A percentile compares a stretch with the other conserved stretches of the same genome.
Conservation (phyloP, 1,140 invertebrate genomes). For the Coenobita brevimanus region DNA sequence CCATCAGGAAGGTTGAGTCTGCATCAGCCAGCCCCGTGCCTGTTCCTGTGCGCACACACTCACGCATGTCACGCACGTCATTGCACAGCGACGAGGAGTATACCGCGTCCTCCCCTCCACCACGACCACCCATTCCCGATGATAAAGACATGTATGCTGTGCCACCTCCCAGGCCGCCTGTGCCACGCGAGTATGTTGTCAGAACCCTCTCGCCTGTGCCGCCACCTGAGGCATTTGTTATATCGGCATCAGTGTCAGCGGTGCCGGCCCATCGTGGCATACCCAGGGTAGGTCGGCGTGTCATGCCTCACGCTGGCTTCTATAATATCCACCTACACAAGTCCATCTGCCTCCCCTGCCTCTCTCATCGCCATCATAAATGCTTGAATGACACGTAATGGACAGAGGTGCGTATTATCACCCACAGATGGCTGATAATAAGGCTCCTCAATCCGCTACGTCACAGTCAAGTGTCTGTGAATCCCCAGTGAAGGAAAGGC, state of each 20-base stretch:
- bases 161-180: conserved; percentile 60
- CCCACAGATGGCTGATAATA: too few species aligned
- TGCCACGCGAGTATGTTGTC: conserved; percentile 44
- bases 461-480: too few species aligned
- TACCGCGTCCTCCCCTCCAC: not conserved
- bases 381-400: too few species aligned
- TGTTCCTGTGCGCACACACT: too few species aligned
- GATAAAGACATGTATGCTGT: conserved; percentile 40
- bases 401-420: too few species aligned
- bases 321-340: too few species aligned
- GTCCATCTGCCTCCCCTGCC: too few species aligned
- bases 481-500: too few species aligned
- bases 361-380: too few species aligned
- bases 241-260: conserved; percentile 13
- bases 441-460: too few species aligned
- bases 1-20: not conserved
- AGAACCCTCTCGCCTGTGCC: conserved; percentile 39
- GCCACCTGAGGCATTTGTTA: conserved; percentile 24
- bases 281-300: conserved; percentile 42
- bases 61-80: too few species aligned
- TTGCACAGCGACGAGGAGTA: too few species aligned
- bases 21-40: not conserved
- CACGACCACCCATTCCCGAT: conserved; percentile 36
- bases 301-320: not conserved
- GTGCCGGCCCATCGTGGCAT: conserved; percentile 36